These are phyloP conservation scores for Mustela nigripes DNA, from an alignment of 2,113 vertebrate genomes.

Conservation along the genomic window DNA sequence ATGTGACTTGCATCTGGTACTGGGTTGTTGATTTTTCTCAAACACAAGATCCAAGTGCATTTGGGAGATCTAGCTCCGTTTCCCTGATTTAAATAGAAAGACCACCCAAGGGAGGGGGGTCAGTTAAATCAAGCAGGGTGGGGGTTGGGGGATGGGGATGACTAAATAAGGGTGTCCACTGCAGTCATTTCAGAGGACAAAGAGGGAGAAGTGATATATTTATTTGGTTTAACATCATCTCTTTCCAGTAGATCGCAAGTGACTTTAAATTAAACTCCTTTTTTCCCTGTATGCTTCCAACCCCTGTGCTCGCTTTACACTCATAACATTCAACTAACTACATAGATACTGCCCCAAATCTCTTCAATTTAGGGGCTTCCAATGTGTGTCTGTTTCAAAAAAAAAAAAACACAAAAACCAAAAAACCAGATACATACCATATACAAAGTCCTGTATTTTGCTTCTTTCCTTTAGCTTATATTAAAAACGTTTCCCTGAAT, in stretches of 20 bases:
- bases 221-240: background rate
- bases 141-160: background rate
- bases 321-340: no score
- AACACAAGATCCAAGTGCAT: background rate
- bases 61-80: constrained; percentile 20
- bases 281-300: background rate
- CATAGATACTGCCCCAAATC: no score
- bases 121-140: background rate
- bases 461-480: background rate
- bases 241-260: background rate
- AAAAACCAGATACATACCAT: background rate
- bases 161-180: background rate
- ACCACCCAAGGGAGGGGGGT: background rate
- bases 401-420: background rate
- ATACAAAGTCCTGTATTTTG: background rate
- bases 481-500: background rate
- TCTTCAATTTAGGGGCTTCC: no score
- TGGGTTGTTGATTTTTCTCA: background rate
- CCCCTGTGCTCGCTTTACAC: background rate
- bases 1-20: background rate
- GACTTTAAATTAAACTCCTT: background rate
- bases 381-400: background rate
- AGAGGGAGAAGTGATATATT: background rate
- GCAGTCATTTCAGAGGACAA: background rate
- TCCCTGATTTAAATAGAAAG: constrained; percentile 23